phyloP scores from a whole-genome alignment of 2,113 vertebrate species.

The Eudyptes chrysolophus region DNA sequence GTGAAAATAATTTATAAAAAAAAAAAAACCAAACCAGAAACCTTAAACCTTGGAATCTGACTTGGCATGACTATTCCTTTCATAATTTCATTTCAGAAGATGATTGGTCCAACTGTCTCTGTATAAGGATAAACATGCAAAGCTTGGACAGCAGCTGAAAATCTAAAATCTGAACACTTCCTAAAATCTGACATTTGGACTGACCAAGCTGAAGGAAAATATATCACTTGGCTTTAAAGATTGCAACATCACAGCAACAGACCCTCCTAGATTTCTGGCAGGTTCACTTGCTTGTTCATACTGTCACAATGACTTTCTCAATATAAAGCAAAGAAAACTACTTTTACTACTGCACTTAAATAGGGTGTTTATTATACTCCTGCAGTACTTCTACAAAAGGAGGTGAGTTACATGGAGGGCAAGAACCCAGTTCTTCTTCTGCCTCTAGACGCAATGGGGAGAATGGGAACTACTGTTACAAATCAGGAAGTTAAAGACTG shows the following conservation, averaged over 20 bases:
- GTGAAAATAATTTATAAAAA: conserved; percentile 66
- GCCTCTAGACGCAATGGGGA: neutral
- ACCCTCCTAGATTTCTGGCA: conserved; percentile 10
- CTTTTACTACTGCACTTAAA: conserved; percentile 1
- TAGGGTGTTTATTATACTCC: neutral
- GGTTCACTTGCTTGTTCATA: neutral
- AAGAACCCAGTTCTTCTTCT: neutral
- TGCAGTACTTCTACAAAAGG: neutral
- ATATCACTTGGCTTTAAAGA: conserved; percentile 30
- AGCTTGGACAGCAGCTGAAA: conserved; percentile 49
- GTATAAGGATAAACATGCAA: conserved; percentile 49
- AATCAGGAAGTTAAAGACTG: neutral
- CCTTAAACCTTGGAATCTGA: conserved; percentile 60
- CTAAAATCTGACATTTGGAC: conserved; percentile 54
- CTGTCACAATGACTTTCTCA: conserved; percentile 18
- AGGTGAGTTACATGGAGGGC: neutral
- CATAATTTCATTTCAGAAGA: conserved; percentile 61
- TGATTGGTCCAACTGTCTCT: conserved; percentile 45
- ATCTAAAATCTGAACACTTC: conserved; percentile 46
- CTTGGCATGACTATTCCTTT: conserved; percentile 57
- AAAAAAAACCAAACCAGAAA: neutral
- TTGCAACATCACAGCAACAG: neutral
- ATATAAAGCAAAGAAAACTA: neutral
- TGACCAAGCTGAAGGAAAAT: conserved; percentile 21
- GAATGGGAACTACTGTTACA: neutral